A percentile compares a stretch with the other conserved stretches of the same genome.
Conservation (phyloP, 2,888 invertebrate genomes). For the Eupithecia insigniata region DNA sequence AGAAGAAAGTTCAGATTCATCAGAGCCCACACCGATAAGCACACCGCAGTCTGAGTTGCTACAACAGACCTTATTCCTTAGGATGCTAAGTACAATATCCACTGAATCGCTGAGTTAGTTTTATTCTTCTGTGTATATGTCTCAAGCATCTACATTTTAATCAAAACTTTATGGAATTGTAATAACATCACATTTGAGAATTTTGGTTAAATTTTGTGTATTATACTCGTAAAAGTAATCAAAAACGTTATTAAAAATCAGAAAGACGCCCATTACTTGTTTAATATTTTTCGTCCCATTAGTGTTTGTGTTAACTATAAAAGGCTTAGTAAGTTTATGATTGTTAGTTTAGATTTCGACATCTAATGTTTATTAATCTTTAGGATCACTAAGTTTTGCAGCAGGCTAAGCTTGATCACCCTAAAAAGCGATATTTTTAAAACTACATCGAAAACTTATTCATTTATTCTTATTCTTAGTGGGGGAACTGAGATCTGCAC, state of each 20-base stretch:
- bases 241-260: background rate
- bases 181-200: background rate
- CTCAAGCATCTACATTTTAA: slow-evolving; percentile 14
- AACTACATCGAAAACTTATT: too few relatives aligned
- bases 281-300: background rate
- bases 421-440: too few relatives aligned
- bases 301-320: background rate
- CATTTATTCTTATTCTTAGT: too few relatives aligned
- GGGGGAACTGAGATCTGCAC: too few relatives aligned
- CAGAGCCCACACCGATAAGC: slow-evolving; percentile 45
- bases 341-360: too few relatives aligned
- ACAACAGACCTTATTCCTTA: slow-evolving; percentile 66
- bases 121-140: slow-evolving; percentile 26
- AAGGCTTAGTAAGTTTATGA: too few relatives aligned
- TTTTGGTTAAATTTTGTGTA: background rate
- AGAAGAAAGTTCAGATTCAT: slow-evolving; percentile 65
- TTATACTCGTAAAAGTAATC: too few relatives aligned
- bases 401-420: too few relatives aligned
- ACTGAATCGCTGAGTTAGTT: slow-evolving; percentile 59
- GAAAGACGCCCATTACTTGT: background rate
- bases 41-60: slow-evolving; percentile 55
- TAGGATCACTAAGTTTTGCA: too few relatives aligned
- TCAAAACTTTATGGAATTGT: slow-evolving; percentile 32
- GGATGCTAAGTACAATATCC: slow-evolving; percentile 79
- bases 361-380: too few relatives aligned